A percentile compares a stretch with the other conserved stretches of the same genome.
Conservation (phyloP, 2,797 vertebrate genomes). For the Parambassis ranga region DNA sequence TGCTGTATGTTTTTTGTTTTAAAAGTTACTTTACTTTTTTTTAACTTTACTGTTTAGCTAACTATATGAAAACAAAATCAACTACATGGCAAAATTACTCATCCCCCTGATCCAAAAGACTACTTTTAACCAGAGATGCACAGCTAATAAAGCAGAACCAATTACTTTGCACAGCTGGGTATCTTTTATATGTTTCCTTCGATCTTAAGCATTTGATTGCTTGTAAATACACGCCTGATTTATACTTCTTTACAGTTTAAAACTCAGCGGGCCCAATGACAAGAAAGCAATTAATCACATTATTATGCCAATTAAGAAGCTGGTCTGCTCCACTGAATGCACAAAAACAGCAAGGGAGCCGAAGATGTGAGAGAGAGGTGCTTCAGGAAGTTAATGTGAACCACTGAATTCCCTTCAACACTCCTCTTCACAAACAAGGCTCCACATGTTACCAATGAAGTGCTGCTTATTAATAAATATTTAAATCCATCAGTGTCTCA, state of each 20-base stretch:
- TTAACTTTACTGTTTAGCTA: background rate
- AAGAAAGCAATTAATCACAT: constrained; percentile 78
- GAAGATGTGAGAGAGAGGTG: constrained; percentile 27
- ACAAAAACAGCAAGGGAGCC: constrained; percentile 16
- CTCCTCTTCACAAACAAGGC: constrained; percentile 2
- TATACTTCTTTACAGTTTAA: constrained; percentile 69
- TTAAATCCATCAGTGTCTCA: background rate
- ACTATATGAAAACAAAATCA: background rate
- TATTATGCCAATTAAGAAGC: constrained; percentile 73
- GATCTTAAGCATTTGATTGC: constrained; percentile 65
- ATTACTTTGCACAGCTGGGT: constrained; percentile 76
- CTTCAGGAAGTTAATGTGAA: constrained; percentile 35
- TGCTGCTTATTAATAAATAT: background rate
- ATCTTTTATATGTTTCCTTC: constrained; percentile 65
- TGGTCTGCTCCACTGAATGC: constrained; percentile 53
- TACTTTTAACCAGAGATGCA: constrained; percentile 42
- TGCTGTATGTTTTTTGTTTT: background rate
- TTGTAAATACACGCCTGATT: constrained; percentile 74
- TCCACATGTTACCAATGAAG: background rate
- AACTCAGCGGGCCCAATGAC: constrained; percentile 64
- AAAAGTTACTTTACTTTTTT: no score
- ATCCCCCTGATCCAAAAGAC: constrained; percentile 14
- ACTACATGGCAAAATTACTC: constrained; percentile 10
- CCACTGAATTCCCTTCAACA: constrained; percentile 34
- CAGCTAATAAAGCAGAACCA: constrained; percentile 66